Base-by-base conservation (phyloP, 1,140 invertebrate genomes). In the Thereuonema tuberculata region DNA sequence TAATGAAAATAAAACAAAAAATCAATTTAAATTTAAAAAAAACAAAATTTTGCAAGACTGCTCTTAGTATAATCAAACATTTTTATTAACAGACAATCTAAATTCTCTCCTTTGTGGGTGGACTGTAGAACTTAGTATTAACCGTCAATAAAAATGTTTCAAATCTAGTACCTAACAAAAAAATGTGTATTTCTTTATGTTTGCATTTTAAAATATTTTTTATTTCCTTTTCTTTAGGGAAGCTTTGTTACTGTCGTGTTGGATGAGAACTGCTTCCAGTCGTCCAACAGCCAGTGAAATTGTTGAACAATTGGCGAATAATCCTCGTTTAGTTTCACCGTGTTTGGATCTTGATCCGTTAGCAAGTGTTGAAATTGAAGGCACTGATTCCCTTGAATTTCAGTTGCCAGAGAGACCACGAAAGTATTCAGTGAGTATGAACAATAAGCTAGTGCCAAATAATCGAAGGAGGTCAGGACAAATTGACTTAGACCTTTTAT, bases 331-430 rank as follows among this genome's bases (percentile, higher is more conserved):
- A 5, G 72, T 93, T 17, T 74, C 80, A 2, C 88, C 90, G 0
- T 87, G 85, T 67, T 72, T 91, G 1, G 88, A 92, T 67, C 79
- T 84, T 21, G n/a, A n/a, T n/a, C 88, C 89, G 0, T 67, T 82
- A 2, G 76, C 84, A 1, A 84, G 83, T 54, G 81, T 89, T 0
- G 80, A 84, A 65, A 74, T 87, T 49, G 74, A 75, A 52, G 77
- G 81, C 59, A 77, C 76, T 0, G 77, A 77, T 37, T 76, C 81
- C 29, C 62, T 82, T 24, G 81, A 83, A 28, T 68, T 80, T 46
- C 70, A 75, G 15, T 53, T 79, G 1, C 67, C 73, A 0, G 72
- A 77, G 14, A 9, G 3, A 9, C 17, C 23, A 14, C 54, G 64
- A 48, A 56, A 60, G n/a, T 64, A 60, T 60, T 66, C 65, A 2